A percentile compares a stretch with the other conserved stretches of the same genome.
phyloP scores from a whole-genome alignment of 1,140 invertebrate genomes.

The Drosophila asahinai region DNA sequence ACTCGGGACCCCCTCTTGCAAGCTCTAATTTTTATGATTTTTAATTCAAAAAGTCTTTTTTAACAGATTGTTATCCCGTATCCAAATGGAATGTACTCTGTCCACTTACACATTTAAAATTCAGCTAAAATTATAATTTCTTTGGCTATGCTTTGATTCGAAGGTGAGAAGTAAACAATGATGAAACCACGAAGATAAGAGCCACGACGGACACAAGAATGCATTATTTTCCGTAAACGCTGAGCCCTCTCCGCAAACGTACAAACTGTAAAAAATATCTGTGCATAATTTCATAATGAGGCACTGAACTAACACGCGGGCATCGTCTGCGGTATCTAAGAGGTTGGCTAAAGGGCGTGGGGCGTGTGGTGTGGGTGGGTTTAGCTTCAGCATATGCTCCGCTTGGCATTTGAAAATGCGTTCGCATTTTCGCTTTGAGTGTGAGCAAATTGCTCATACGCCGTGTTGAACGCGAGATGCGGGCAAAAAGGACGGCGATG shows the following conservation, averaged over 20 bases:
- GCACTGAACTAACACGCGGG: constrained; percentile 61
- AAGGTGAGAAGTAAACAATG: constrained; percentile 17
- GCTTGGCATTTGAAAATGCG: constrained; percentile 66
- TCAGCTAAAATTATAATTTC: background rate
- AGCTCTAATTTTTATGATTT: no score
- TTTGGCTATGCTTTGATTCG: background rate
- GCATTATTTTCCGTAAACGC: constrained; percentile 13
- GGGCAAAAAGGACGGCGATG: constrained; percentile 22
- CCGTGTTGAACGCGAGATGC: constrained; percentile 56
- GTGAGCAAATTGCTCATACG: constrained; percentile 71
- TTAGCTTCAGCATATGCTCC: constrained; percentile 51
- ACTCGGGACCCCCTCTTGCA: no score
- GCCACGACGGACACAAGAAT: background rate
- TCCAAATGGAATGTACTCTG: background rate
- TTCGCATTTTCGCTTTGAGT: constrained; percentile 64
- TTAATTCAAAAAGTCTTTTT: background rate
- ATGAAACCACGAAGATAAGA: background rate
- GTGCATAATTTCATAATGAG: constrained; percentile 74
- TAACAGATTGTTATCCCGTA: background rate
- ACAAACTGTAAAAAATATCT: constrained; percentile 53
- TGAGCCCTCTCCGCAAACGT: background rate
- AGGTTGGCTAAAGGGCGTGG: background rate
- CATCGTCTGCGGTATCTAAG: constrained; percentile 10
- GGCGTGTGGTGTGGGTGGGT: background rate
- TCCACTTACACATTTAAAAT: background rate